Evolutionary conservation across 2,797 vertebrate genomes (phyloP).

Genomic region (Halcyon leucocephala): DNA sequence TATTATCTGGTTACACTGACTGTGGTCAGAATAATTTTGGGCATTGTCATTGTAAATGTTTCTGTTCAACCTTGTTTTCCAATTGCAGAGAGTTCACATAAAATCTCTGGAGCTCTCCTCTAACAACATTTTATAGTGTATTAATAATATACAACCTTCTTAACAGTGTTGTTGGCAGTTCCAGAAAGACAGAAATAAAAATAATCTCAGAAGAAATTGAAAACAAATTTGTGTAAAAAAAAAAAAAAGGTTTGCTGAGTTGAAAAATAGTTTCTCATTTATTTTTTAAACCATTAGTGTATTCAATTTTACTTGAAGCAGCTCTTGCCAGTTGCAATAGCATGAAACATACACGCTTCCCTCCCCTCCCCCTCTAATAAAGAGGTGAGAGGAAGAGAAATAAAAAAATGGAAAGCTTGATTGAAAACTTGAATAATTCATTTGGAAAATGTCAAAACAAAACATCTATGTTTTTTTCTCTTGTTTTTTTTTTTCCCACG

Average conservation of each 20-base stretch:
- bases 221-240: neutral
- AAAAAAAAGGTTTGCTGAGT: neutral
- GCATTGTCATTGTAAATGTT: neutral
- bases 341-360: neutral
- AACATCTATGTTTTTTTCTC: neutral
- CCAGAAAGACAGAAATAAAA: neutral
- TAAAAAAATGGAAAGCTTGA: neutral
- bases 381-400: neutral
- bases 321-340: neutral
- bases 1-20: neutral
- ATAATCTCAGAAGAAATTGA: neutral
- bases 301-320: neutral
- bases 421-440: neutral
- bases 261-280: neutral
- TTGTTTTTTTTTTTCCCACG: neutral
- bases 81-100: neutral
- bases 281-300: neutral
- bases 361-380: neutral
- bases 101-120: neutral
- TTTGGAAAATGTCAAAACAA: neutral
- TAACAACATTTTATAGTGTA: neutral
- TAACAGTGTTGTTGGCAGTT: neutral
- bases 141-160: neutral
- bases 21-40: neutral
- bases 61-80: neutral